Conservation (phyloP, 2,797 vertebrate genomes). For the Leptoclinus maculatus region DNA sequence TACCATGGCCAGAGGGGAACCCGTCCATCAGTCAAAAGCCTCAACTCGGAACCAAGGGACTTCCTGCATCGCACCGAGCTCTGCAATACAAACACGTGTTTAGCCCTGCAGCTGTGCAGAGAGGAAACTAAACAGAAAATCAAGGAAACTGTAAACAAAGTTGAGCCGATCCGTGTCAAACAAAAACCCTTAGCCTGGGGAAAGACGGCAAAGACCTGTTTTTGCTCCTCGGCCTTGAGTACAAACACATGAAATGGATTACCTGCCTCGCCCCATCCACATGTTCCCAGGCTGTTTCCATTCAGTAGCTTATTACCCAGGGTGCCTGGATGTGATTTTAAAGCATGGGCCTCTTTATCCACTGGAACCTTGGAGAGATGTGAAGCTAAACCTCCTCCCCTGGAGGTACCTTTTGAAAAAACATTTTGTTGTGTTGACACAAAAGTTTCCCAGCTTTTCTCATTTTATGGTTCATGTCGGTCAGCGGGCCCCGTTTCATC, state of each 20-base stretch:
- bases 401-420: slow-evolving; percentile 58
- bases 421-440: slow-evolving; percentile 72
- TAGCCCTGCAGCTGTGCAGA: slow-evolving; percentile 72
- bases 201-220: slow-evolving; percentile 59
- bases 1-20: slow-evolving; percentile 62
- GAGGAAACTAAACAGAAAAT: slow-evolving; percentile 71
- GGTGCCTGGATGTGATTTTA: slow-evolving; percentile 62
- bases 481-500: slow-evolving; percentile 60
- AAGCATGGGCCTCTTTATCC: slow-evolving; percentile 68
- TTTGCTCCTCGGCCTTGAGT: slow-evolving; percentile 63
- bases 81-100: slow-evolving; percentile 66
- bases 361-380: slow-evolving; percentile 61
- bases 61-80: slow-evolving; percentile 55
- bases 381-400: slow-evolving; percentile 60
- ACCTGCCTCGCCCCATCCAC: slow-evolving; percentile 43
- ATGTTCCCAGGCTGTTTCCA: slow-evolving; percentile 67
- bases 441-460: slow-evolving; percentile 71
- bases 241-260: slow-evolving; percentile 75
- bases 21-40: slow-evolving; percentile 70
- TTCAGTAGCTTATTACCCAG: slow-evolving; percentile 70
- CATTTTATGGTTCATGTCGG: slow-evolving; percentile 68
- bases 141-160: slow-evolving; percentile 71
- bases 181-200: slow-evolving; percentile 65
- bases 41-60: slow-evolving; percentile 69
- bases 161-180: slow-evolving; percentile 73